phyloP scores from a whole-genome alignment of 2,113 vertebrate species.

The Rattus rattus region DNA sequence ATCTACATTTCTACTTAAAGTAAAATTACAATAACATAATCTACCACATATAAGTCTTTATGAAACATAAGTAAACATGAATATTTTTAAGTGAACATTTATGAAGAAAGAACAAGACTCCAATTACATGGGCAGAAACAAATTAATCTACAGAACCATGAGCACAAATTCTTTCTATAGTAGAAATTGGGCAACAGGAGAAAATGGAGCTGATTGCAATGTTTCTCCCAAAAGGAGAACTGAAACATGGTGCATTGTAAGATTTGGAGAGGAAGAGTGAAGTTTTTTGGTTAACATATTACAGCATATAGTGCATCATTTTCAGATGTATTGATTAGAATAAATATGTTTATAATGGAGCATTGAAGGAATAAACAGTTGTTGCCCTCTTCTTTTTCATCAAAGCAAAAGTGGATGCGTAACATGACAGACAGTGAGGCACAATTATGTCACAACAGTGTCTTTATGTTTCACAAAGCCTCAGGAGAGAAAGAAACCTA shows the following conservation, averaged over 20 bases:
- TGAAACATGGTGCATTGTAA: slow-evolving; percentile 27
- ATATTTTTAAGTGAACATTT: slow-evolving; percentile 65
- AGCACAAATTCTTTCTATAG: slow-evolving; percentile 44
- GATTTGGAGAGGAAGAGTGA: not conserved
- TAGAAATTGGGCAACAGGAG: not conserved
- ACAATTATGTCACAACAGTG: not conserved
- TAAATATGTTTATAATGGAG: not conserved
- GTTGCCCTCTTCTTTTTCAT: not conserved
- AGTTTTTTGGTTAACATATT: slow-evolving; percentile 4
- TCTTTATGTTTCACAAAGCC: not conserved
- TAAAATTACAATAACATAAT: slow-evolving; percentile 63
- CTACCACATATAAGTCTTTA: slow-evolving; percentile 40
- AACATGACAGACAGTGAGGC: not conserved
- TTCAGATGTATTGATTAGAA: not conserved
- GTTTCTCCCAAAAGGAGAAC: not conserved
- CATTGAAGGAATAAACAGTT: not conserved
- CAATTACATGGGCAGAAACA: not conserved
- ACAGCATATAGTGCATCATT: not conserved
- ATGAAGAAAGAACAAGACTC: slow-evolving; percentile 53
- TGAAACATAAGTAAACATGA: slow-evolving; percentile 64
- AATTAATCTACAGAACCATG: slow-evolving; percentile 60
- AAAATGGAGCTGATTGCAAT: not conserved
- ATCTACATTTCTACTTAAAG: slow-evolving; percentile 63
- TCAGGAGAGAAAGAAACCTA: not conserved
- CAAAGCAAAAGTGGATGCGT: not conserved